Evolutionary conservation across 2,113 vertebrate genomes (phyloP).

Genomic region (Brachyistius frenatus): DNA sequence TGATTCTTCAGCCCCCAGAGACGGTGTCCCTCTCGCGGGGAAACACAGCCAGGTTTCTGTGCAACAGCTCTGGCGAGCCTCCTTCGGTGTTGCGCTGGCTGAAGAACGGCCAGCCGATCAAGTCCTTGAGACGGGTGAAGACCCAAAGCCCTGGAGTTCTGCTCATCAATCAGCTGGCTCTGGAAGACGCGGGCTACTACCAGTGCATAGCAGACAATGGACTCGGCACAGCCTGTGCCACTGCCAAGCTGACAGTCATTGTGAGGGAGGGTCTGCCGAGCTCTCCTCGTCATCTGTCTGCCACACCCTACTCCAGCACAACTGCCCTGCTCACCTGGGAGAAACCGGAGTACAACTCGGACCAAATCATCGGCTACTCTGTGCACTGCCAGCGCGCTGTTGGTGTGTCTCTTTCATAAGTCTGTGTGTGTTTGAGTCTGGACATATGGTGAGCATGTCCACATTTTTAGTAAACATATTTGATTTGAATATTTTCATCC

Average conservation of each 20-base stretch:
- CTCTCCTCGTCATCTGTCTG: conserved; percentile 89
- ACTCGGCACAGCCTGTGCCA: conserved; percentile 92
- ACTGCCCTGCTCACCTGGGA: conserved; percentile 92
- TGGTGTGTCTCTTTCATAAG: conserved; percentile 70
- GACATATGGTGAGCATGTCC: neutral
- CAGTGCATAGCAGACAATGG: conserved; percentile 96
- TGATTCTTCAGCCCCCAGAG: conserved; percentile 94
- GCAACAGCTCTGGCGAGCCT: conserved; percentile 94
- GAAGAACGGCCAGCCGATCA: conserved; percentile 89
- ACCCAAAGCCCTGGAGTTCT: conserved; percentile 91
- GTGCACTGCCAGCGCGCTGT: conserved; percentile 92
- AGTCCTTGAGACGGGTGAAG: conserved; percentile 91
- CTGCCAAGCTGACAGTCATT: conserved; percentile 91
- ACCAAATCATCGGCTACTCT: conserved; percentile 97
- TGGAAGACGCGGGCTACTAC: conserved; percentile 95
- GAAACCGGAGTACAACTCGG: conserved; percentile 91
- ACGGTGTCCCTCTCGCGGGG: conserved; percentile 92
- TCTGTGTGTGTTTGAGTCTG: neutral
- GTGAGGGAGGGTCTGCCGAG: conserved; percentile 96
- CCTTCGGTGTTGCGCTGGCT: conserved; percentile 90
- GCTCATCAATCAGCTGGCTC: conserved; percentile 95
- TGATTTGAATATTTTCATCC: neutral
- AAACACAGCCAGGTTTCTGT: conserved; percentile 95
- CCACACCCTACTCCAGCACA: conserved; percentile 90
- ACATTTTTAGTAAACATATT: neutral